Conservation (phyloP, 30 jellyfish, hydroid and myxozoan genomes). For the Turritopsis dohrnii region DNA sequence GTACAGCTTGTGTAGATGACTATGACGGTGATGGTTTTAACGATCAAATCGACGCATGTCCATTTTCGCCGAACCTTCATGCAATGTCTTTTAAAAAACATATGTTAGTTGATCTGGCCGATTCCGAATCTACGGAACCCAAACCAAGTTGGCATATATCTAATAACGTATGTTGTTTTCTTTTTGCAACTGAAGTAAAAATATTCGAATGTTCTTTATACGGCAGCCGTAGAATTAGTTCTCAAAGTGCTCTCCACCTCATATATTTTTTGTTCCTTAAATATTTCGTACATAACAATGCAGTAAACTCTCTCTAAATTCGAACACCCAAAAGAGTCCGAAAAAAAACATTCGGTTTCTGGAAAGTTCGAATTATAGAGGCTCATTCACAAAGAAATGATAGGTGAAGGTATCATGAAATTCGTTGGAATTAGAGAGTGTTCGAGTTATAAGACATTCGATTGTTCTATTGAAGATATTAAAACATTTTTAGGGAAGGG, state of each 20-base stretch:
- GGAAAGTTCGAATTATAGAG: too few relatives aligned
- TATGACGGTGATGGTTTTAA: conserved; percentile 65
- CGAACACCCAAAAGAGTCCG: too few relatives aligned
- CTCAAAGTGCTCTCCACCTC: not conserved
- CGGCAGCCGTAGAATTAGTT: not conserved
- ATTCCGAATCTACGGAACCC: conserved; percentile 56
- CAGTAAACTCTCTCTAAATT: too few relatives aligned
- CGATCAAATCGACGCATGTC: conserved; percentile 57
- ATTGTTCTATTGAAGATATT: not conserved
- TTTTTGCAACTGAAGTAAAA: not conserved
- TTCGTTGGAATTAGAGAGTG: too few relatives aligned
- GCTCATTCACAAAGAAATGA: too few relatives aligned
- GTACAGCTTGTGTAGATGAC: conserved; percentile 77
- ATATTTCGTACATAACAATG: too few relatives aligned
- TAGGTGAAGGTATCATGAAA: too few relatives aligned
- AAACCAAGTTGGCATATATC: conserved; percentile 69
- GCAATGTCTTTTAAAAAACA: conserved; percentile 46
- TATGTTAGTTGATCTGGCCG: conserved; percentile 60
- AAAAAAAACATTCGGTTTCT: too few relatives aligned
- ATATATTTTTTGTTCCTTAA: not conserved
- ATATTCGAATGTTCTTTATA: not conserved
- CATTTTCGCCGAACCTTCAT: conserved; percentile 52
- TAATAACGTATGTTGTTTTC: conserved; percentile 7
- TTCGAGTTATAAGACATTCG: too few relatives aligned
- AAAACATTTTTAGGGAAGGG: conserved; percentile 59